These are phyloP conservation scores for Tympanoctomys barrerae DNA, from an alignment of 2,797 vertebrate genomes.

Conservation along the genomic window DNA sequence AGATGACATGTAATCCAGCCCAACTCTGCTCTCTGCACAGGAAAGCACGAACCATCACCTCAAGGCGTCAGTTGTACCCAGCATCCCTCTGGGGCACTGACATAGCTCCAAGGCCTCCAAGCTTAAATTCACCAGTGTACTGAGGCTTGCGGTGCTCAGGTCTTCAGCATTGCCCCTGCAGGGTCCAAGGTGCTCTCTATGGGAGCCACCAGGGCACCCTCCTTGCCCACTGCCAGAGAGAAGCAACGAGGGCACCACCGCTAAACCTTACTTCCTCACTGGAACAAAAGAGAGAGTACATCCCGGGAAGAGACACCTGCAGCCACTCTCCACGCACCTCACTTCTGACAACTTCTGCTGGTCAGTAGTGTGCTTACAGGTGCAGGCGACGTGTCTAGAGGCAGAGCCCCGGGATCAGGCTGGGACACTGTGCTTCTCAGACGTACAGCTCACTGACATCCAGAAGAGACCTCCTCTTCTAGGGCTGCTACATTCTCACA, in stretches of 20 bases:
- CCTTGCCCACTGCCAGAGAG: background rate
- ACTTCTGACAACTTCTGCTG: background rate
- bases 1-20: background rate
- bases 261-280: background rate
- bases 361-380: background rate
- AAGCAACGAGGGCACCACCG: background rate
- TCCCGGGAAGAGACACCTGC: background rate
- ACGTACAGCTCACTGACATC: conserved; percentile 48
- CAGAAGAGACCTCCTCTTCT: conserved; percentile 1
- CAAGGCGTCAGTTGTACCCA: background rate
- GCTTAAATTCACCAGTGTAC: background rate
- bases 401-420: background rate
- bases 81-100: background rate
- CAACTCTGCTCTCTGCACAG: background rate
- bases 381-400: background rate
- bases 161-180: background rate
- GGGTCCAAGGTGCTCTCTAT: background rate
- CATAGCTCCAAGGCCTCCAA: background rate
- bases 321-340: background rate
- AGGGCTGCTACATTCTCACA: background rate
- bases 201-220: background rate
- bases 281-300: background rate
- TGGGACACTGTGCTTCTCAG: conserved; percentile 5
- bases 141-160: background rate
- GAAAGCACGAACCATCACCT: background rate